Evolutionary conservation across 2,113 vertebrate species (phyloP).

Genomic region (Picathartes gymnocephalus): DNA sequence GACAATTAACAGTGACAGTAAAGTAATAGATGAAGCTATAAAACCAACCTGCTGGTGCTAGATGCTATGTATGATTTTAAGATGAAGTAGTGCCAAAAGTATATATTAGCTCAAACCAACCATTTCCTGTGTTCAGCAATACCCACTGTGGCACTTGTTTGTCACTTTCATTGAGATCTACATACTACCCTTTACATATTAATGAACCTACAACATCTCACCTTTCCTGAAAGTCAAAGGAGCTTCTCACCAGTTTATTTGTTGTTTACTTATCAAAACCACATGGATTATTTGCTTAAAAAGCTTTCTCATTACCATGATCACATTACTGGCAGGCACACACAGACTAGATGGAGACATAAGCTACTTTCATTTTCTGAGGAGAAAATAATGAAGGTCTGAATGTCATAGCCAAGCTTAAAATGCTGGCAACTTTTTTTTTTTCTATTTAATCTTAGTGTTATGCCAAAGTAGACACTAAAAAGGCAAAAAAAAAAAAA

Average conservation of each 20-base stretch:
- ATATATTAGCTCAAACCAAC: constrained; percentile 86
- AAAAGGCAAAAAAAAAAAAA: background rate
- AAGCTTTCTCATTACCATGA: constrained; percentile 54
- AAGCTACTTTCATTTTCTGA: background rate
- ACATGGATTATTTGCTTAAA: constrained; percentile 67
- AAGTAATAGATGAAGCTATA: constrained; percentile 99
- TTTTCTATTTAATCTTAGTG: background rate
- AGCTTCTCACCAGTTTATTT: constrained; percentile 61
- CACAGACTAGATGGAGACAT: background rate
- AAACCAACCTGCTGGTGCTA: constrained; percentile 97
- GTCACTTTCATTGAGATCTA: constrained; percentile 84
- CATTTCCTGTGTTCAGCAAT: constrained; percentile 83
- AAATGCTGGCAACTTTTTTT: background rate
- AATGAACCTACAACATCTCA: constrained; percentile 80
- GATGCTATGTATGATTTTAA: constrained; percentile 99
- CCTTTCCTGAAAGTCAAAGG: constrained; percentile 82
- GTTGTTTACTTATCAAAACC: constrained; percentile 74
- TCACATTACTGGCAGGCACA: constrained; percentile 56
- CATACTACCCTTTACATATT: constrained; percentile 82
- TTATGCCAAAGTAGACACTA: background rate
- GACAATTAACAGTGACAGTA: constrained; percentile 99
- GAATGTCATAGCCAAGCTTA: background rate
- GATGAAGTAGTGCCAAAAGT: constrained; percentile 92
- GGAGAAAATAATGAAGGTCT: background rate
- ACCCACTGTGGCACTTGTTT: constrained; percentile 81